A percentile compares a stretch with the other conserved stretches of the same genome.
Evolutionary conservation across 37 sponge, comb jelly and placozoan genomes (phyloP).

Genomic region (Sycon ciliatum): DNA sequence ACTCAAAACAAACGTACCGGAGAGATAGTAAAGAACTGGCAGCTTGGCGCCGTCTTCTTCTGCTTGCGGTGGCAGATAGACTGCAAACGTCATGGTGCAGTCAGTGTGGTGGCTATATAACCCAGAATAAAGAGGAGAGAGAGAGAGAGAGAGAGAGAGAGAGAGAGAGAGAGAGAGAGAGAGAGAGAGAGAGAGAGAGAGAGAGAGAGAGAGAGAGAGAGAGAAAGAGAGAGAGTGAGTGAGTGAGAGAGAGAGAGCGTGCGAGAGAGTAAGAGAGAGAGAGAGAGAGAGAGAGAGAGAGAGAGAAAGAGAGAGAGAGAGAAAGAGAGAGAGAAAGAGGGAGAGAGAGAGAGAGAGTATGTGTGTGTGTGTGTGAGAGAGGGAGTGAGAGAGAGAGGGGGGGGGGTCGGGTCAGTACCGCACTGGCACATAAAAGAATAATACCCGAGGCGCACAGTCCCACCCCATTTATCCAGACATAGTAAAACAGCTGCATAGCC

Average conservation of each 20-base stretch:
- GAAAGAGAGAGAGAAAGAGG: not conserved
- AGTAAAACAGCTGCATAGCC: too few relatives aligned
- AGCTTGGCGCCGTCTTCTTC: constrained; percentile 52
- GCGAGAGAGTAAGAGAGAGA: not conserved
- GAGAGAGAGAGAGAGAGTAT: constrained; percentile 14
- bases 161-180: not conserved
- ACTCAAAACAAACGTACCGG: constrained; percentile 40
- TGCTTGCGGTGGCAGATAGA: constrained; percentile 76
- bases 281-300: not conserved
- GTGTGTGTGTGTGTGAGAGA: too few relatives aligned
- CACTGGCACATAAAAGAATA: not conserved
- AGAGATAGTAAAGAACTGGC: constrained; percentile 88
- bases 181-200: not conserved
- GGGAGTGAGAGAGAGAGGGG: not conserved
- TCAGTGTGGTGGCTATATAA: constrained; percentile 46
- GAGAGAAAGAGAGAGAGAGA: not conserved
- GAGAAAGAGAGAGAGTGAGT: constrained; percentile 5
- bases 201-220: not conserved
- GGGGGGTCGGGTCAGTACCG: not conserved
- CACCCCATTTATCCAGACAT: too few relatives aligned
- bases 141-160: not conserved
- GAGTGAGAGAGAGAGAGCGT: too few relatives aligned
- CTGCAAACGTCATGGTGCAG: constrained; percentile 82
- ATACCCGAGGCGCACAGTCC: too few relatives aligned
- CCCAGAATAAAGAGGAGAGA: not conserved